Percentiles rank a stretch among this genome's conserved stretches.
Evolutionary conservation across 2,113 vertebrate species (phyloP).

Genomic region (Potamarius usumacintae): DNA sequence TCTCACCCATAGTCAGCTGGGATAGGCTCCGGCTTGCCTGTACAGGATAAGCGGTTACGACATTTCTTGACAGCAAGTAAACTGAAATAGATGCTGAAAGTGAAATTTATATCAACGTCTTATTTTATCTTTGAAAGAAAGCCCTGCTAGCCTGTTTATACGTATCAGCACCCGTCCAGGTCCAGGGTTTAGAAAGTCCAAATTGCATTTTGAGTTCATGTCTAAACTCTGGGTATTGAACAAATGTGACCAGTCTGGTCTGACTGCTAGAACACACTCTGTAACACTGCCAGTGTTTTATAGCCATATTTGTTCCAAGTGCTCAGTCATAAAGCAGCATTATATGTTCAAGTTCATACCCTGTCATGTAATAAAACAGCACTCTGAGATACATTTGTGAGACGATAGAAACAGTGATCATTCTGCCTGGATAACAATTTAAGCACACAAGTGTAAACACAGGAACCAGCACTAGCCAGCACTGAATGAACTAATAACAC

Average conservation of each 20-base stretch:
- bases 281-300: background rate
- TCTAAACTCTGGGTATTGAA: slow-evolving; percentile 14
- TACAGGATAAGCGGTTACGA: background rate
- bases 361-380: background rate
- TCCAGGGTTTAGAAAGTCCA: background rate
- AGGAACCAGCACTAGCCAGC: background rate
- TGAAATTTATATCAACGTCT: background rate
- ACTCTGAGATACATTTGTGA: background rate
- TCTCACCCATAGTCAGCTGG: too few relatives aligned
- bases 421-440: background rate
- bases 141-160: background rate
- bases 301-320: background rate
- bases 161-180: background rate
- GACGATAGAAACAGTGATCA: background rate
- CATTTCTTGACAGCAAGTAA: background rate
- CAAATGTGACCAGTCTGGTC: slow-evolving; percentile 13
- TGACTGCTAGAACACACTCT: background rate
- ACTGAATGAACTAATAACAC: too few relatives aligned
- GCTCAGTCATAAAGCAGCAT: background rate
- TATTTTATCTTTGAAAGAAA: background rate
- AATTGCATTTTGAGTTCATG: slow-evolving; percentile 7
- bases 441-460: background rate
- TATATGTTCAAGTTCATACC: background rate
- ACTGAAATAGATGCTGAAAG: too few relatives aligned
- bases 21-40: too few relatives aligned